phyloP scores from a whole-genome alignment of 2,888 invertebrate genomes.

The Meloe dianella region DNA sequence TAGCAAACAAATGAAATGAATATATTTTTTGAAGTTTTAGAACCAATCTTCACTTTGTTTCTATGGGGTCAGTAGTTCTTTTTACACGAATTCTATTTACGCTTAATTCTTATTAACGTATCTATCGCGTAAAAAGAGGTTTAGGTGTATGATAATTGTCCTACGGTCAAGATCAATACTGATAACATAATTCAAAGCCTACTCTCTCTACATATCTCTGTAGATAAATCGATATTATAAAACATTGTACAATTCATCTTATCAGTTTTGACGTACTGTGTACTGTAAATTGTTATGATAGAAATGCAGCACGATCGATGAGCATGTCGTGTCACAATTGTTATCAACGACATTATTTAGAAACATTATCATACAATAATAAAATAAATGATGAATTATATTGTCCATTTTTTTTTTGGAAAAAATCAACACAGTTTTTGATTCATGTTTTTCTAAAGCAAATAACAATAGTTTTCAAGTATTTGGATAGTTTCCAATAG shows the following conservation, averaged over 20 bases:
- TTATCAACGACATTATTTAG: slow-evolving; percentile 20
- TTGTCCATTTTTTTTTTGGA: background rate
- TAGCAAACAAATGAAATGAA: too few relatives aligned
- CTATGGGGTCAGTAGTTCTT: too few relatives aligned
- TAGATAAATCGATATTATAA: slow-evolving; percentile 21
- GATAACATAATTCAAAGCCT: background rate
- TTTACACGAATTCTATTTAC: too few relatives aligned
- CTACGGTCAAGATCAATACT: slow-evolving; percentile 6
- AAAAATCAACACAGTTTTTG: background rate
- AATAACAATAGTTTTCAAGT: slow-evolving; percentile 2
- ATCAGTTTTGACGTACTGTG: slow-evolving; percentile 22
- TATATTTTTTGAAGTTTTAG: too few relatives aligned
- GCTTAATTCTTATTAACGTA: too few relatives aligned
- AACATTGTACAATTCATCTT: slow-evolving; percentile 26
- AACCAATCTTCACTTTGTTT: too few relatives aligned
- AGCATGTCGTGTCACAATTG: slow-evolving; percentile 19
- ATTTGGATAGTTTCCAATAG: background rate
- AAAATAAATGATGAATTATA: slow-evolving; percentile 13
- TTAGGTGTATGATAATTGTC: too few relatives aligned
- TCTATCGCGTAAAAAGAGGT: too few relatives aligned
- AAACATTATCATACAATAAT: slow-evolving; percentile 22
- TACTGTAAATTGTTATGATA: slow-evolving; percentile 26
- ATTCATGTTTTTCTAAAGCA: background rate
- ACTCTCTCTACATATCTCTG: background rate
- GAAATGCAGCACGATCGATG: slow-evolving; percentile 30